These are phyloP conservation scores for Euthynnus affinis DNA, from an alignment of 2,797 vertebrate genomes.

Conservation along the genomic window DNA sequence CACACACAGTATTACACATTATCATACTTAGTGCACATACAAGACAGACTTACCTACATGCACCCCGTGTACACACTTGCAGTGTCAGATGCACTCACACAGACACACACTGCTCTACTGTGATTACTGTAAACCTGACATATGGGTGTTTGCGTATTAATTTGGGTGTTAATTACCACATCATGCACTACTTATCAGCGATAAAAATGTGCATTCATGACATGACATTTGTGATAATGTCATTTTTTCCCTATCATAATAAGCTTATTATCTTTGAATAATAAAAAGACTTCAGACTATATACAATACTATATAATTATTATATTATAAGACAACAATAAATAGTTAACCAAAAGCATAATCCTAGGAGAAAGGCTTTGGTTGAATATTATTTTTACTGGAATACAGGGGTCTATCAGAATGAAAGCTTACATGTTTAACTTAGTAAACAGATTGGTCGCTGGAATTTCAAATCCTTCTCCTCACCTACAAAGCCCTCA, in stretches of 20 bases:
- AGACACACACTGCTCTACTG: not conserved
- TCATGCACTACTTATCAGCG: not conserved
- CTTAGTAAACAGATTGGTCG: not conserved
- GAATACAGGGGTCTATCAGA: not conserved
- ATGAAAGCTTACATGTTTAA: not conserved
- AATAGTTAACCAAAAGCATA: too few species aligned
- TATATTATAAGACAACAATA: too few species aligned
- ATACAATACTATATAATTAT: too few species aligned
- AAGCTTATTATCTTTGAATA: not conserved
- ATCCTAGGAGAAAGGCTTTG: not conserved
- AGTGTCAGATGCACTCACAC: conserved; percentile 4
- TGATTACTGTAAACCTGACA: not conserved
- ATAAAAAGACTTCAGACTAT: too few species aligned
- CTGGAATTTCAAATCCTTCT: too few species aligned
- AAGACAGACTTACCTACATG: not conserved
- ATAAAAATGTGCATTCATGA: not conserved
- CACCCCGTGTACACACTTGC: not conserved
- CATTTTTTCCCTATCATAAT: not conserved
- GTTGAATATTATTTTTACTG: not conserved
- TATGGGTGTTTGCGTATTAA: too few species aligned
- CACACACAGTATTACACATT: not conserved
- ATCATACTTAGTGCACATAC: not conserved
- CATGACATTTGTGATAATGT: not conserved
- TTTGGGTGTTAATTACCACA: conserved; percentile 11
- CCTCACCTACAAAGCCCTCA: too few species aligned